Percentiles rank a stretch among this genome's conserved stretches.
Conservation (phyloP, 2,888 invertebrate genomes). For the Cataglyphis livida region DNA sequence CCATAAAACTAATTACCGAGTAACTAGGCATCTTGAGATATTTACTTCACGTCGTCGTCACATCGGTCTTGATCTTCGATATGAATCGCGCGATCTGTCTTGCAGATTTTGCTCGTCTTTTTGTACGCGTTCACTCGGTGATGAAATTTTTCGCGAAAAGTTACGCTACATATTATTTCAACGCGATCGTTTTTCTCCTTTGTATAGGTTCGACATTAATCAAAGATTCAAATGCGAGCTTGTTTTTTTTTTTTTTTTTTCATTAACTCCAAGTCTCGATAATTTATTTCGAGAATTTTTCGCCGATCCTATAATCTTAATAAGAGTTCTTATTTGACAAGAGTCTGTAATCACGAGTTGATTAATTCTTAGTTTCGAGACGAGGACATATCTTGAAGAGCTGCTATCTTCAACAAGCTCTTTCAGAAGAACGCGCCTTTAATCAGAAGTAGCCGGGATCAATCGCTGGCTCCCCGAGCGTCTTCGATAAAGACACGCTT, state of each 20-base stretch:
- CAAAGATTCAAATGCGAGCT: background rate
- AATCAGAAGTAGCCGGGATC: slow-evolving; percentile 28
- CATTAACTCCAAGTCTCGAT: background rate
- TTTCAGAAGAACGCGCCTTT: background rate
- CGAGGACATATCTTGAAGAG: slow-evolving; percentile 33
- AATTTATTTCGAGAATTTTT: background rate
- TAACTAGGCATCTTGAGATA: slow-evolving; percentile 22
- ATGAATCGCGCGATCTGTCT: background rate
- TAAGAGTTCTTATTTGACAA: background rate
- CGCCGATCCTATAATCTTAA: background rate
- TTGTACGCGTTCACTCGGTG: background rate
- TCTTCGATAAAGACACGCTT: slow-evolving; percentile 26
- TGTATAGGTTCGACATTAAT: slow-evolving; percentile 1
- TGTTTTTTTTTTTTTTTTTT: background rate
- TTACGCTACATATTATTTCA: background rate
- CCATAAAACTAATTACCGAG: slow-evolving; percentile 60
- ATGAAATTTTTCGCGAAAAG: background rate
- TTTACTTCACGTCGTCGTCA: background rate
- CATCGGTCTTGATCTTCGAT: background rate
- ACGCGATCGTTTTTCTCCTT: slow-evolving; percentile 3
- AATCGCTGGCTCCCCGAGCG: slow-evolving; percentile 14
- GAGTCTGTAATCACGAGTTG: slow-evolving; percentile 8
- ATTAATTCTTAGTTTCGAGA: slow-evolving; percentile 31
- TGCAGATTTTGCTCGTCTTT: background rate
- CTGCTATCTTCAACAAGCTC: slow-evolving; percentile 25